These are phyloP conservation scores for Hirtodrosophila cameraria DNA, from an alignment of 2,888 invertebrate species.

Conservation along the genomic window DNA sequence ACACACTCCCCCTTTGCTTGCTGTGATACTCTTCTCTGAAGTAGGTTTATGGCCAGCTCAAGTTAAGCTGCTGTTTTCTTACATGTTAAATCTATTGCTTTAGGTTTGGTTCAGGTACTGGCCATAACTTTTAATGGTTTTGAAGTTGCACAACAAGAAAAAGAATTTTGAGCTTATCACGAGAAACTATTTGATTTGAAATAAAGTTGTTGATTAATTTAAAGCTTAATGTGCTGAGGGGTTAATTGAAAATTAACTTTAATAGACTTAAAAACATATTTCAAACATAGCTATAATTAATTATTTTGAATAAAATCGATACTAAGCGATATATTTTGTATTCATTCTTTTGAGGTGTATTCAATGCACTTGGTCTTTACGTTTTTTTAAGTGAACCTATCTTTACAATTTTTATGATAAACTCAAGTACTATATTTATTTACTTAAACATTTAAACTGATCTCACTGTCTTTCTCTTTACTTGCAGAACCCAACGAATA, in stretches of 20 bases:
- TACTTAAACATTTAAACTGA: background rate
- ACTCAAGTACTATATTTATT: background rate
- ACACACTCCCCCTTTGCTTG: background rate
- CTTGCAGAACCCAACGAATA: conserved; percentile 67
- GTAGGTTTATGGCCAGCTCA: conserved; percentile 15
- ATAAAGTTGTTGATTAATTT: no score
- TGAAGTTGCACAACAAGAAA: conserved; percentile 21
- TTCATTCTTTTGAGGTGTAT: no score
- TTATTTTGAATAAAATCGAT: no score
- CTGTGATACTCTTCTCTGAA: background rate
- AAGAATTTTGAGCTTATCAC: conserved; percentile 2
- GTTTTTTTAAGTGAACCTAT: no score
- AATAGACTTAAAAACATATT: background rate
- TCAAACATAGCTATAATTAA: no score
- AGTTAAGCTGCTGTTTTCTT: conserved; percentile 27
- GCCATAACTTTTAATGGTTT: conserved; percentile 33
- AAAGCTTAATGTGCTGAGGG: no score
- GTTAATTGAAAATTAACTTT: no score
- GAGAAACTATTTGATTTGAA: conserved; percentile 15
- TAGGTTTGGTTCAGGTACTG: conserved; percentile 18
- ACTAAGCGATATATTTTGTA: no score
- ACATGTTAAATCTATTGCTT: conserved; percentile 46
- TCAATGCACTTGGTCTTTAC: no score
- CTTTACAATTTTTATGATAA: no score
- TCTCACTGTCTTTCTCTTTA: conserved; percentile 2